Conservation (phyloP, 2,113 vertebrate species). For the Siniperca knerii region DNA sequence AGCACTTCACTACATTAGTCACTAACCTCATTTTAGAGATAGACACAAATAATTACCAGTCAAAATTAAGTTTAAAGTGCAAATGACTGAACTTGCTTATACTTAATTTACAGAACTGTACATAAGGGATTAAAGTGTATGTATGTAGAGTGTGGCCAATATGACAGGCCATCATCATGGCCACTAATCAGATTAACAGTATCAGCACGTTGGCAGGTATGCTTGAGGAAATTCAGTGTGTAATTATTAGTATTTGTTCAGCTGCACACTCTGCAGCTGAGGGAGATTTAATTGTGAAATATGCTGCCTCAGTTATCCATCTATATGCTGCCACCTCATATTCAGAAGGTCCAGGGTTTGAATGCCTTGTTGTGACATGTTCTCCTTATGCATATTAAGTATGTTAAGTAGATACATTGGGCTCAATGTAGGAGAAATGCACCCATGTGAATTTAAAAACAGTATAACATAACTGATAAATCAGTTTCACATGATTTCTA, state of each 20-base stretch:
- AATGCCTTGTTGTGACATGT: background rate
- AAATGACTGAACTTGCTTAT: background rate
- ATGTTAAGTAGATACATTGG: background rate
- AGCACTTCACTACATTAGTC: slow-evolving; percentile 35
- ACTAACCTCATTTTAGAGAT: slow-evolving; percentile 5
- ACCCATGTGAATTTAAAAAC: background rate
- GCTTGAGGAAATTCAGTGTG: background rate
- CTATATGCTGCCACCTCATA: background rate
- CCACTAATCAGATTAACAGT: background rate
- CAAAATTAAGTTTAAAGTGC: background rate
- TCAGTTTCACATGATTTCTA: background rate
- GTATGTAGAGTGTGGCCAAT: background rate
- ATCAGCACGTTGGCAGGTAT: background rate
- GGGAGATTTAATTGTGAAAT: background rate
- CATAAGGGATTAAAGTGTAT: background rate
- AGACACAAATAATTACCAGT: background rate
- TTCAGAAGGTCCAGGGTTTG: background rate
- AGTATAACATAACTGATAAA: background rate
- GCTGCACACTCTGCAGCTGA: background rate
- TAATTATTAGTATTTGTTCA: background rate
- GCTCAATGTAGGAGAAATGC: background rate
- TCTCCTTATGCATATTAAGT: background rate
- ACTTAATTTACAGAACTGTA: background rate
- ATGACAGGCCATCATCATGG: background rate
- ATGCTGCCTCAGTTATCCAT: background rate